Base-by-base conservation (phyloP, 1,140 invertebrate species). In the Caenorhabditis latens region DNA sequence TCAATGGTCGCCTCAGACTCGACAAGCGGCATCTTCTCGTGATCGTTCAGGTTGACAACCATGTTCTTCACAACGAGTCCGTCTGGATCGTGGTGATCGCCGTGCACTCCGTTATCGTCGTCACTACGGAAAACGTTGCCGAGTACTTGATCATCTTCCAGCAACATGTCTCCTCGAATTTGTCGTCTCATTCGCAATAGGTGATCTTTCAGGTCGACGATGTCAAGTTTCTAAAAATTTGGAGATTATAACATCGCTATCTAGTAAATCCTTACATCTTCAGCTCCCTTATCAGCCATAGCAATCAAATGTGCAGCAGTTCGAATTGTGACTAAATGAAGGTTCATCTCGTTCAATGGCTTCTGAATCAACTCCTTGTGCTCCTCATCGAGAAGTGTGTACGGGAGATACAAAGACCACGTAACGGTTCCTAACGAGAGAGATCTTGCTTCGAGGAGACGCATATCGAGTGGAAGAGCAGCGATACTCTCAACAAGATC, bases 391-490 rank as follows among this genome's bases (percentile, higher is more conserved):
- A 88, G 16, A n/a, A 89, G 57, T 3, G 85, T 57, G 67, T 88
- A 89, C 24, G 89, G 84, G n/a, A 87, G 43, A 42, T 53, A 53
- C n/a, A 89, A 46, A 9, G 86, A 67, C 89, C 87, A 89, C 43
- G 46, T 75, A 14, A 89, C 90, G 24, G 89, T 92, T 11, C 89
- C 86, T 42, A 92, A 79, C 11, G 91, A 86, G 13, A 82, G 75
- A 7, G 90, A 91, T 43, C 91, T 53, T 7, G 91, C 91, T 85
- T 92, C 91, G 14, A 92, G 67, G 16, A 92, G 71, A 14, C 91
- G 87, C 57, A 91, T 86, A 86, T 92, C 91, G 4, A 92, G 53
- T 50, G 71, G 71, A 5, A 53, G 71, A 24, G 71, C 71, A 21
- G 71, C 46, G n/a, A 79, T 42, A 24, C 71, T 79, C n/a, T 79